These are phyloP conservation scores for Mimachlamys varia DNA, from an alignment of 2,888 invertebrate genomes.

Conservation along the genomic window DNA sequence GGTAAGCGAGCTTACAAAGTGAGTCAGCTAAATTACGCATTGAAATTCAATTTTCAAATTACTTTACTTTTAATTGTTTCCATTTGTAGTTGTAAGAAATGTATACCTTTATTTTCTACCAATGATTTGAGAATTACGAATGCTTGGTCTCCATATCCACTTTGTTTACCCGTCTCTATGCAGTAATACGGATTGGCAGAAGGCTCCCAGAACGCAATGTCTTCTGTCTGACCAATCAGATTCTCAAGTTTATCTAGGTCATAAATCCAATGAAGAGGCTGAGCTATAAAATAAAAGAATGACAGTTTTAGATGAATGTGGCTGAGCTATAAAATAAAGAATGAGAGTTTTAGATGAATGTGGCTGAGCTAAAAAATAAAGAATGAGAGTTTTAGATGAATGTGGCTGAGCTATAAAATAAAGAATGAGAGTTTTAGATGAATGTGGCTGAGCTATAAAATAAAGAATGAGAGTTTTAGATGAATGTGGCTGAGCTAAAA, in stretches of 20 bases:
- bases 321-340: conserved; percentile 63
- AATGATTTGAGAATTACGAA: conserved; percentile 71
- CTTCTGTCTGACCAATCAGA: conserved; percentile 61
- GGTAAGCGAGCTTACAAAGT: too few species aligned
- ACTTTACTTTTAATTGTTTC: too few species aligned
- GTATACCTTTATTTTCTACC: conserved; percentile 67
- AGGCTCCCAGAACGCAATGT: conserved; percentile 71
- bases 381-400: too few species aligned
- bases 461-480: too few species aligned
- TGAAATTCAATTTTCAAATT: too few species aligned
- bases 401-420: conserved; percentile 66
- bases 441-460: conserved; percentile 67
- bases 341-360: too few species aligned
- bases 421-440: too few species aligned
- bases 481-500: conserved; percentile 69
- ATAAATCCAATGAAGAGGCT: conserved; percentile 76
- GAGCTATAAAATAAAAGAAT: conserved; percentile 58
- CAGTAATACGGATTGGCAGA: conserved; percentile 74
- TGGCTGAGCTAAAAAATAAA: conserved; percentile 65
- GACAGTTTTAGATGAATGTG: too few species aligned
- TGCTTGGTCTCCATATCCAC: conserved; percentile 75
- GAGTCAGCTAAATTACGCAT: too few species aligned
- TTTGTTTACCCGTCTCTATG: conserved; percentile 64
- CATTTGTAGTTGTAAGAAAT: too few species aligned
- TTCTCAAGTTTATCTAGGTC: conserved; percentile 65